A percentile compares a stretch with the other conserved stretches of the same genome.
Evolutionary conservation across 2,113 vertebrate species (phyloP).

Genomic region (Oncorhynchus masou): DNA sequence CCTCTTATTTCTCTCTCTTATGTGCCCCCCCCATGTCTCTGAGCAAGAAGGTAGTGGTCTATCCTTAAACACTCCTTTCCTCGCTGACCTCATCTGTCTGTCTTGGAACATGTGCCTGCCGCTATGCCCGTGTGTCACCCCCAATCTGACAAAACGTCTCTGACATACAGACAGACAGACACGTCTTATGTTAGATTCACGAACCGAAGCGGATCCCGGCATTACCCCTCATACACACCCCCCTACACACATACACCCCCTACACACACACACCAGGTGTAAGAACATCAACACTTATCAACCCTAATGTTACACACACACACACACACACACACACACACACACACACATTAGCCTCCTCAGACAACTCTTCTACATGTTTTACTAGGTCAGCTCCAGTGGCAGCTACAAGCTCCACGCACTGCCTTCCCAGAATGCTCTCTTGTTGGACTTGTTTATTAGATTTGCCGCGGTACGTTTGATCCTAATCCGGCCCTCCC

Average conservation of each 20-base stretch:
- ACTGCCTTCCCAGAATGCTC: slow-evolving; percentile 4
- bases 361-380: not conserved
- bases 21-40: not conserved
- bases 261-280: too few relatives aligned
- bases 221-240: not conserved
- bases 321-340: not conserved
- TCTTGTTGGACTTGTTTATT: slow-evolving; percentile 9
- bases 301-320: too few relatives aligned
- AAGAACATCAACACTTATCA: too few relatives aligned
- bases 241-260: not conserved
- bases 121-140: not conserved
- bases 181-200: not conserved
- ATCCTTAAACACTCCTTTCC: not conserved
- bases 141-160: not conserved
- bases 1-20: not conserved
- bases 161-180: not conserved
- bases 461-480: not conserved
- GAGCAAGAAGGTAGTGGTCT: not conserved
- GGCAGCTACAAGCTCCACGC: not conserved
- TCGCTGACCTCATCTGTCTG: not conserved
- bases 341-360: not conserved
- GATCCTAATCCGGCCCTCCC: not conserved
- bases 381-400: slow-evolving; percentile 6
- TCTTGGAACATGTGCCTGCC: not conserved
- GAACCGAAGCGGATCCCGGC: not conserved